Conservation (phyloP, 2,113 vertebrate genomes). For the Clarias magur region DNA sequence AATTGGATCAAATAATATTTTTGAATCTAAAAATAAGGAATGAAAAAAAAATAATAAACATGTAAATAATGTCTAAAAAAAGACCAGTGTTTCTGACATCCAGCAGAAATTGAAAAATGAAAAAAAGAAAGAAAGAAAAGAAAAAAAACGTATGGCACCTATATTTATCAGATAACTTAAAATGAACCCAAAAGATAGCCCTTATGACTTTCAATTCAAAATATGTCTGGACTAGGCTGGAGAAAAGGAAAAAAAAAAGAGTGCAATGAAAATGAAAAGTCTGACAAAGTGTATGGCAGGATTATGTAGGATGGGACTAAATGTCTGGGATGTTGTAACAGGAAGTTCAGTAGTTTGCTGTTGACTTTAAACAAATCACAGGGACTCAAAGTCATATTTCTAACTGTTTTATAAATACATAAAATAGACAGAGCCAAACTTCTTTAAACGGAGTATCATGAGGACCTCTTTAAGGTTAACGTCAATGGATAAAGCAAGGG, state of each 20-base stretch:
- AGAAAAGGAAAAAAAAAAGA: background rate
- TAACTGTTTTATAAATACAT: conserved; percentile 41
- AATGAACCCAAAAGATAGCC: conserved; percentile 37
- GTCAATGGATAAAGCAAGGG: background rate
- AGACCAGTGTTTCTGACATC: conserved; percentile 50
- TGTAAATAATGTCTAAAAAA: conserved; percentile 12
- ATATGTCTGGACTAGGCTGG: background rate
- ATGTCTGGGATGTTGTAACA: conserved; percentile 21
- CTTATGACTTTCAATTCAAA: conserved; percentile 37
- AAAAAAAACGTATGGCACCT: conserved; percentile 8
- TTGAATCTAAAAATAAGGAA: background rate
- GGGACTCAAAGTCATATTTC: conserved; percentile 30
- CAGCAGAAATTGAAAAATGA: conserved; percentile 42
- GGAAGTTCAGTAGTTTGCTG: conserved; percentile 38
- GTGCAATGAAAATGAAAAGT: background rate
- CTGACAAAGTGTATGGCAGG: background rate
- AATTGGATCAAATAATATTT: background rate
- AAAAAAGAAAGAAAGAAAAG: background rate
- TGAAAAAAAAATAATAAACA: background rate
- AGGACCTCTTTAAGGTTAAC: conserved; percentile 21
- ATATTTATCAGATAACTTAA: conserved; percentile 9
- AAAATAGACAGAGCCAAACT: conserved; percentile 29
- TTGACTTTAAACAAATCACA: conserved; percentile 23
- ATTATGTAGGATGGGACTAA: conserved; percentile 13
- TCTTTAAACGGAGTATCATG: conserved; percentile 4